Percentiles rank a stretch among this genome's conserved stretches.
These are phyloP conservation scores for Allacma fusca DNA, from an alignment of 2,888 invertebrate genomes.

Conservation along the genomic window DNA sequence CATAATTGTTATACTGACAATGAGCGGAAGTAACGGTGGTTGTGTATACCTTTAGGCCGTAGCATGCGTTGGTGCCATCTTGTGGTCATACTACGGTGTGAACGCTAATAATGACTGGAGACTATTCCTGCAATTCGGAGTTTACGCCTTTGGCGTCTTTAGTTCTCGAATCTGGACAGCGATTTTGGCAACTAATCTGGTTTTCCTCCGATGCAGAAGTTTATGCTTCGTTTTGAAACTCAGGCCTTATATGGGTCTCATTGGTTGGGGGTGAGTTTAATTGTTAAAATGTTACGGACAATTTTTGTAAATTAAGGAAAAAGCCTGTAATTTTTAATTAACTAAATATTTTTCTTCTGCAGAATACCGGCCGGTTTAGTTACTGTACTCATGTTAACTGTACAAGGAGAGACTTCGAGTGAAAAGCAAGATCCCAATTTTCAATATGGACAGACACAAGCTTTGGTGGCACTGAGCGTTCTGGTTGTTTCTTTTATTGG, in stretches of 20 bases:
- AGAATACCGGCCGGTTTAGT: conserved; percentile 76
- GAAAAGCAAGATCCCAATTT: conserved; percentile 78
- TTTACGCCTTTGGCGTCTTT: conserved; percentile 77
- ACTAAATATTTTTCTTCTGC: conserved; percentile 62
- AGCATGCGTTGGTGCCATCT: conserved; percentile 76
- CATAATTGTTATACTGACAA: too few relatives aligned
- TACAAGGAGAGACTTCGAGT: conserved; percentile 67
- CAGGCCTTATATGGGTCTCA: conserved; percentile 73
- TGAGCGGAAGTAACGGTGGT: background rate
- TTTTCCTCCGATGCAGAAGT: conserved; percentile 84
- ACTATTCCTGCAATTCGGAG: conserved; percentile 76
- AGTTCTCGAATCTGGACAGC: conserved; percentile 87
- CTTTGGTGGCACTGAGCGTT: conserved; percentile 78
- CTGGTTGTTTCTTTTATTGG: conserved; percentile 81
- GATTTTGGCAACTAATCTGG: conserved; percentile 79
- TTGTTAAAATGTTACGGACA: background rate
- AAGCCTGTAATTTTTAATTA: conserved; percentile 29
- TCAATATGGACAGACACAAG: conserved; percentile 79
- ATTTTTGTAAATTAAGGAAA: conserved; percentile 23
- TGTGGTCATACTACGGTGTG: conserved; percentile 71
- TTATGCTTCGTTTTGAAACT: conserved; percentile 81
- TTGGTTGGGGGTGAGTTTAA: conserved; percentile 70
- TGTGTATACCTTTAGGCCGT: conserved; percentile 67
- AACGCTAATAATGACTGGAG: conserved; percentile 70
- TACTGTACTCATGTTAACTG: conserved; percentile 70